Evolutionary conservation across 2,888 invertebrate genomes (phyloP).

Genomic region (Chalcosyrphus nemorum): DNA sequence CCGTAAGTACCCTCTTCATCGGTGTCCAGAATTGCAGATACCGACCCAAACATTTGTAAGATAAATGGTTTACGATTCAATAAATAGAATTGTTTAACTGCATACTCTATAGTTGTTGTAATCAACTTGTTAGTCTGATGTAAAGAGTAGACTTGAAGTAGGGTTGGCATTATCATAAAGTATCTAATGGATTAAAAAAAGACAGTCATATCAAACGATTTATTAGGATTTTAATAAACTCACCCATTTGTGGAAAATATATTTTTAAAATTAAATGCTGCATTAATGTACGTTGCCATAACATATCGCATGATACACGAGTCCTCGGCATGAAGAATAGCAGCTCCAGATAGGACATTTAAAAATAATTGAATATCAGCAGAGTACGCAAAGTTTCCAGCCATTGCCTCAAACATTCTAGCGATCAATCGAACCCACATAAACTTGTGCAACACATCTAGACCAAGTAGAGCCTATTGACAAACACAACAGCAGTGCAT

Average conservation of each 20-base stretch:
- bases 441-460: constrained; percentile 98
- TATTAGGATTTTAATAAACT: constrained; percentile 72
- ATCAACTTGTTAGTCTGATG: constrained; percentile 98
- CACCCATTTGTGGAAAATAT: constrained; percentile 98
- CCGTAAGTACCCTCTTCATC: constrained; percentile 93
- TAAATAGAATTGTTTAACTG: constrained; percentile 98
- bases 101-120: constrained; percentile 97
- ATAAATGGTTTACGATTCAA: constrained; percentile 99
- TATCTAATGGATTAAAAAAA: constrained; percentile 86
- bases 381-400: constrained; percentile 97
- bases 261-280: constrained; percentile 98
- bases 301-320: constrained; percentile 97
- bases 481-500: not conserved
- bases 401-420: constrained; percentile 99
- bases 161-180: constrained; percentile 97
- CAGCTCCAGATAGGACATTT: constrained; percentile 97
- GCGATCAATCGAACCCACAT: constrained; percentile 99
- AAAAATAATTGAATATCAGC: constrained; percentile 98
- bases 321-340: constrained; percentile 98
- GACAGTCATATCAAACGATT: not conserved
- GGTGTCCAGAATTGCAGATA: constrained; percentile 97
- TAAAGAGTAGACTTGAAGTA: constrained; percentile 97
- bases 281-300: constrained; percentile 98
- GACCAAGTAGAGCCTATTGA: constrained; percentile 89
- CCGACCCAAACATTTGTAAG: constrained; percentile 99